Evolutionary conservation across 2,113 vertebrate genomes (phyloP).

Genomic region (Mesoclemmys tuberculata): DNA sequence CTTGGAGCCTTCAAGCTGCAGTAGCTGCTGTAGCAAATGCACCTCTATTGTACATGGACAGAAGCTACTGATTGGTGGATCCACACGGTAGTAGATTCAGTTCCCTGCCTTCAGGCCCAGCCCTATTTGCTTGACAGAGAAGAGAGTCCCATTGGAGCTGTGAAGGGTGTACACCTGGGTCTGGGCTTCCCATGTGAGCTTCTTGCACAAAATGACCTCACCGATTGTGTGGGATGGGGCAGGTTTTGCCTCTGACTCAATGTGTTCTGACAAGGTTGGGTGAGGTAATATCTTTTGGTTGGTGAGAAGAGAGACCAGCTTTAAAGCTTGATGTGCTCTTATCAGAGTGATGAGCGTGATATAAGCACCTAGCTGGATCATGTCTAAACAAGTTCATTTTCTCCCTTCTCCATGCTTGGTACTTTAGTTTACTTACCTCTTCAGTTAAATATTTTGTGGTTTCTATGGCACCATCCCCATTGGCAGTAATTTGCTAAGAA

Average conservation of each 20-base stretch:
- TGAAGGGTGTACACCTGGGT: background rate
- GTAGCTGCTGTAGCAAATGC: background rate
- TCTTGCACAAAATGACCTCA: background rate
- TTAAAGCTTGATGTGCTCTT: background rate
- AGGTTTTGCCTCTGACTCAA: background rate
- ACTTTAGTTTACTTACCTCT: background rate
- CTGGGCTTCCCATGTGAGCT: background rate
- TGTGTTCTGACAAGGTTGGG: background rate
- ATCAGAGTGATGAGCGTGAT: background rate
- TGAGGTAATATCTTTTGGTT: background rate
- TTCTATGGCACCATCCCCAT: background rate
- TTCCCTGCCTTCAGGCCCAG: background rate
- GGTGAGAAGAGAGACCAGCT: background rate
- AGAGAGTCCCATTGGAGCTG: background rate
- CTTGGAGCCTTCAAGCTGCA: fast-evolving
- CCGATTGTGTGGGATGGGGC: background rate
- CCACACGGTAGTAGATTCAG: background rate
- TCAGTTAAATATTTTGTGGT: background rate
- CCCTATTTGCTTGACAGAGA: background rate
- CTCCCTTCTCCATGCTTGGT: background rate
- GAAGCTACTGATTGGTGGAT: background rate
- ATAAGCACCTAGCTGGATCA: background rate
- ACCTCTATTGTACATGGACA: background rate
- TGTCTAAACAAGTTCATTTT: background rate
- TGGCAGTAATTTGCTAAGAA: background rate